phyloP scores from a whole-genome alignment of 1,140 invertebrate genomes.

The Matsumurasca onukii region DNA sequence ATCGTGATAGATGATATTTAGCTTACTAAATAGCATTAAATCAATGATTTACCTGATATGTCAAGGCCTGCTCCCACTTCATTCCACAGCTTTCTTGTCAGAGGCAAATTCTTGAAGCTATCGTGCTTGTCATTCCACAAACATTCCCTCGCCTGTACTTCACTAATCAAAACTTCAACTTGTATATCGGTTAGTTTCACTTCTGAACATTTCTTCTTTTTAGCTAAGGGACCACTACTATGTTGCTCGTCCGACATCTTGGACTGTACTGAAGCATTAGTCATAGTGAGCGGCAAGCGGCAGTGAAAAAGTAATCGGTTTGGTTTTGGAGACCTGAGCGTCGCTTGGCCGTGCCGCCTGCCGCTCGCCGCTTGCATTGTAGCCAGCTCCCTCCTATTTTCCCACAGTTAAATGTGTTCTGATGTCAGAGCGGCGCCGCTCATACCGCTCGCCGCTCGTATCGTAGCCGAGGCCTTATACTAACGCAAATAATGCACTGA shows the following conservation, averaged over 20 bases:
- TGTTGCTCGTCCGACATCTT: not conserved
- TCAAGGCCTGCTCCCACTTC: conserved; percentile 1
- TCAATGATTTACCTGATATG: not conserved
- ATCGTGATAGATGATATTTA: not conserved
- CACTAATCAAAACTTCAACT: not conserved
- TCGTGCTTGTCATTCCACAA: not conserved
- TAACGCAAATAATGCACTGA: too few relatives aligned
- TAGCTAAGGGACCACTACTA: not conserved
- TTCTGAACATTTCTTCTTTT: not conserved
- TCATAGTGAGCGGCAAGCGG: not conserved
- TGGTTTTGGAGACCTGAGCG: not conserved
- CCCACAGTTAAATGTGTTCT: too few relatives aligned
- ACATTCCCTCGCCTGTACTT: not conserved
- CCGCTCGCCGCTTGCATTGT: too few relatives aligned
- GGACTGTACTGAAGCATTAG: not conserved
- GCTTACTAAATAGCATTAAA: not conserved
- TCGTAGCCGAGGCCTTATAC: too few relatives aligned
- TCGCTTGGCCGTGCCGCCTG: too few relatives aligned
- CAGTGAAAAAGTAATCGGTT: not conserved
- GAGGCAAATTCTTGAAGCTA: not conserved
- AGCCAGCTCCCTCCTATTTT: too few relatives aligned
- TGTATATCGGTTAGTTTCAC: not conserved
- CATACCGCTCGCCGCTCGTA: too few relatives aligned
- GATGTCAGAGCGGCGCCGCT: too few relatives aligned
- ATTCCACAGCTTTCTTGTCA: not conserved